Base-by-base conservation (phyloP, 2,113 vertebrate genomes). In the Tautogolabrus adspersus region DNA sequence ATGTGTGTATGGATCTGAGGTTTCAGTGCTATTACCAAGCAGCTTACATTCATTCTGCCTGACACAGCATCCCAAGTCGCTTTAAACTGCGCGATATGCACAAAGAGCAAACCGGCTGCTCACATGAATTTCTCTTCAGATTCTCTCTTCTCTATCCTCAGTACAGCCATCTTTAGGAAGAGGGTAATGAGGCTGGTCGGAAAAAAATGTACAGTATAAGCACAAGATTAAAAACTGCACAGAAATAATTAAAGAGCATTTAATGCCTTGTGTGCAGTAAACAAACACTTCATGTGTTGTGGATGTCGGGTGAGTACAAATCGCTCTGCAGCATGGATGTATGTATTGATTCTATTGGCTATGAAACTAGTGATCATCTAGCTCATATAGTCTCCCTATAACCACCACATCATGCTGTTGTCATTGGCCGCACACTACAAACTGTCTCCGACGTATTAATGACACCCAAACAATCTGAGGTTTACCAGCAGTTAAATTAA, bases 401-500 rank as follows among this genome's bases (percentile, higher is more conserved):
- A 51, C 37, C 47, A 57, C 23, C 66, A 59, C 34, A 57, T 62
- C 51, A 80, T 72, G 40, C 34, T 40, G 54, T 68, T 67, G 51
- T 79, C 57, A 59, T 51, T 76, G 5, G 38, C 9, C 74, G 59
- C 62, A 64, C 51, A 75, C 19, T 30, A 51, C 38, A 51, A 15
- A 16, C 61, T 6, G 46, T 55, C 22, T 63, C 66, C 21, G 37
- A 74, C 19, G 67, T 71, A 77, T 70, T 74, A 74, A 81, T 77
- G 46, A 56, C 46, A 64, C 52, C 52, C 77, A 59, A 73, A 66
- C 30, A 60, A 57, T 51, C 10, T 7, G 30, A 49, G 22, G 21
- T 57, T 62, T 47, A 38, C 46, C 10, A 13, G 30, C 52, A 79
- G 60, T 72, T 60, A 72, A 58, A 74, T 61, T 38, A 72, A 66